Conservation (phyloP, 2,797 vertebrate genomes). For the Darevskia nairensis region DNA sequence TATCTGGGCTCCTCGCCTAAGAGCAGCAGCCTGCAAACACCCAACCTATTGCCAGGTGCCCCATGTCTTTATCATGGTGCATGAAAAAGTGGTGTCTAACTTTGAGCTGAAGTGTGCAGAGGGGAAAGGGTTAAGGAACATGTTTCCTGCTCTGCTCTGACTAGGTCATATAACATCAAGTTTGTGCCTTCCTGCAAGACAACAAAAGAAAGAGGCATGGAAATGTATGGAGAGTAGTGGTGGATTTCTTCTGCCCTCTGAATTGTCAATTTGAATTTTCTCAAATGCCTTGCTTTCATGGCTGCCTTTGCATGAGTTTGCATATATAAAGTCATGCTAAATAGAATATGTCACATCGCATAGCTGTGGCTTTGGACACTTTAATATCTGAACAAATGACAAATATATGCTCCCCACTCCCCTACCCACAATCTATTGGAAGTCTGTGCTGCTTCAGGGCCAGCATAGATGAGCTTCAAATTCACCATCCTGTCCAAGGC, state of each 20-base stretch:
- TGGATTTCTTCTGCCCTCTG: constrained; percentile 3
- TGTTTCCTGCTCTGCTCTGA: neutral
- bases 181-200: neutral
- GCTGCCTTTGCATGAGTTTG: constrained; percentile 55
- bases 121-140: neutral
- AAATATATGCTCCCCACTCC: constrained; percentile 38
- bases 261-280: constrained; percentile 34
- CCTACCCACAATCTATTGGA: constrained; percentile 8
- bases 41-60: neutral
- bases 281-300: constrained; percentile 28
- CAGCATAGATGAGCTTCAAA: neutral
- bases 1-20: neutral
- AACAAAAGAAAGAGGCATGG: neutral
- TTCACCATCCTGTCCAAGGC: neutral
- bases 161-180: neutral
- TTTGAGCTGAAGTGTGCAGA: neutral
- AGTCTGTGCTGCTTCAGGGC: constrained; percentile 59
- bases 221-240: neutral
- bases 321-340: constrained; percentile 67
- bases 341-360: constrained; percentile 53
- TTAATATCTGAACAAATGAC: constrained; percentile 58
- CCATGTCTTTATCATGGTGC: neutral
- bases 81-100: neutral
- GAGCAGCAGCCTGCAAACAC: neutral
- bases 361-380: constrained; percentile 44